Percentiles rank a stretch among this genome's conserved stretches.
Conservation (phyloP, 1,140 invertebrate species). For the Solenopsis fugax region DNA sequence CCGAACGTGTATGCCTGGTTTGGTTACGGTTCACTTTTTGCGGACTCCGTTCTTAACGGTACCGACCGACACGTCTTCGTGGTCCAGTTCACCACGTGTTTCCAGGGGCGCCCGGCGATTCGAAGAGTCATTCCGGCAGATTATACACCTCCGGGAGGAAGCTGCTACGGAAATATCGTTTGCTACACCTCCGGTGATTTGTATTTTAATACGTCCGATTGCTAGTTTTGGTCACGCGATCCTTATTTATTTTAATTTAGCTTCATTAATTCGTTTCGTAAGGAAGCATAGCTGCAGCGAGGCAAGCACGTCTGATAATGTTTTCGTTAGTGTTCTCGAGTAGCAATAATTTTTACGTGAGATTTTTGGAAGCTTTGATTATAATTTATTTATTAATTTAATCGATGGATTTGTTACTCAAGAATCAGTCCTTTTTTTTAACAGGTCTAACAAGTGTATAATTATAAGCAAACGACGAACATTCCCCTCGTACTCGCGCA, state of each 20-base stretch:
- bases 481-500: neutral
- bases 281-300: neutral
- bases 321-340: neutral
- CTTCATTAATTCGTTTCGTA: neutral
- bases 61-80: constrained; percentile 73
- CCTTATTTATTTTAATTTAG: constrained; percentile 27
- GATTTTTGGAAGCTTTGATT: neutral
- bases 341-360: neutral
- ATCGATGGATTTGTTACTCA: neutral
- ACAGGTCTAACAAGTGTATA: neutral
- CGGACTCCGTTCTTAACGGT: constrained; percentile 76
- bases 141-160: constrained; percentile 65
- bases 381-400: constrained; percentile 9
- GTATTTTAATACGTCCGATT: constrained; percentile 5
- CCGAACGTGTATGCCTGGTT: constrained; percentile 63
- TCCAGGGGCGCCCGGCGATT: constrained; percentile 60
- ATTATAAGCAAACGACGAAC: neutral
- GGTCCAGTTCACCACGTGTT: constrained; percentile 80
- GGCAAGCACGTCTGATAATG: neutral
- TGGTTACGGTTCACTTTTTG: constrained; percentile 76
- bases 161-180: constrained; percentile 29
- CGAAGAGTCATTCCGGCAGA: constrained; percentile 61
- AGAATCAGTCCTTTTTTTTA: neutral
- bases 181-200: neutral
- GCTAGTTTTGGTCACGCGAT: neutral